Evolutionary conservation across 2,888 invertebrate genomes (phyloP).

Genomic region (Aporophyla lueneburgensis): DNA sequence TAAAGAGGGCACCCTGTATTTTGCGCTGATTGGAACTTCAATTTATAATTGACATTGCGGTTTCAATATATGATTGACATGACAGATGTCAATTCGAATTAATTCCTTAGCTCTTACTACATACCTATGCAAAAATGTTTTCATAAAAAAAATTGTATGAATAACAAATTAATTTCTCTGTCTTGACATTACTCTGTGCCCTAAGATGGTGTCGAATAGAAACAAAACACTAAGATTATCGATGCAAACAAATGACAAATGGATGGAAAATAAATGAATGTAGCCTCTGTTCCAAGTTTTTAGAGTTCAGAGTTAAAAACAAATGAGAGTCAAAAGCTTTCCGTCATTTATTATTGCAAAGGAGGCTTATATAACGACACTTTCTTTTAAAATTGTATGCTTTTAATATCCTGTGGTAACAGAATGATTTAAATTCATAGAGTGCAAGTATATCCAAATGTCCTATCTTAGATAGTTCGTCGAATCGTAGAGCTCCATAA

Average conservation of each 20-base stretch:
- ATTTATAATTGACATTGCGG: conserved; percentile 23
- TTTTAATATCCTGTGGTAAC: too few relatives aligned
- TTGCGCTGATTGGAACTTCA: background rate
- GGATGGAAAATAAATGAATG: background rate
- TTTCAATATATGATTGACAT: conserved; percentile 10
- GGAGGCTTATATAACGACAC: too few relatives aligned
- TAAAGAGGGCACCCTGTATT: background rate
- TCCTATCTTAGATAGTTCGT: too few relatives aligned
- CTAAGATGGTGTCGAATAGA: background rate
- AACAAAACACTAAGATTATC: background rate
- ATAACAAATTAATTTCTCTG: conserved; percentile 24
- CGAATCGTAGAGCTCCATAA: too few relatives aligned
- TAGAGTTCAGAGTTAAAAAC: background rate
- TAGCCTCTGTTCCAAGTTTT: fast-evolving
- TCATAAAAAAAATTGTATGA: background rate
- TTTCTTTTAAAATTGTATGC: too few relatives aligned
- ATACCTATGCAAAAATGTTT: background rate
- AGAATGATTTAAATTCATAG: too few relatives aligned
- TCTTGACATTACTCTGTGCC: conserved; percentile 22
- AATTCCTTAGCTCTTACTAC: conserved; percentile 6
- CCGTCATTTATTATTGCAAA: too few relatives aligned
- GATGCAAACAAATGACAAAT: background rate
- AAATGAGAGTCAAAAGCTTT: background rate
- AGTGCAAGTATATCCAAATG: too few relatives aligned
- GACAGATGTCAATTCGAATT: conserved; percentile 44